Conservation (phyloP, 2,113 vertebrate species). For the Macroglossus sobrinus region DNA sequence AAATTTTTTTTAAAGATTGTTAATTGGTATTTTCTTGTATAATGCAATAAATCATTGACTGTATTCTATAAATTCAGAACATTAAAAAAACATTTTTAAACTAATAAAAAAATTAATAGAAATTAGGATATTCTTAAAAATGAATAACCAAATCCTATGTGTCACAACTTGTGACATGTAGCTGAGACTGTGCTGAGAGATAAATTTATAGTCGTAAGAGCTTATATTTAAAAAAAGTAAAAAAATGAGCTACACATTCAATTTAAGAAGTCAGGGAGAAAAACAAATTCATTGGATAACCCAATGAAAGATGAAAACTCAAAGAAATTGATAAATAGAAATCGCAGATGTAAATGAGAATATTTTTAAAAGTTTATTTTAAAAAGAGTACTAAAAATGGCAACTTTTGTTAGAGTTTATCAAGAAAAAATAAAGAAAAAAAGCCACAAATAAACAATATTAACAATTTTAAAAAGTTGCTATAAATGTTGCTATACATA, state of each 20-base stretch:
- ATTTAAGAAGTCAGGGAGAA: neutral
- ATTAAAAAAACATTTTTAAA: neutral
- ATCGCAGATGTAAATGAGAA: neutral
- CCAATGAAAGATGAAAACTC: neutral
- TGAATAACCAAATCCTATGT: neutral
- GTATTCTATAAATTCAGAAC: neutral
- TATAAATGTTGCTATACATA: neutral
- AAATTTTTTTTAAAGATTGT: neutral
- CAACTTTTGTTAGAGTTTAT: neutral
- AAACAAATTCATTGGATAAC: neutral
- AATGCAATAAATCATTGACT: neutral
- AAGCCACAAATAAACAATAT: neutral
- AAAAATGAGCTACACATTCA: neutral
- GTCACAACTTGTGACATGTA: neutral
- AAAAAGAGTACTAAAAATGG: neutral
- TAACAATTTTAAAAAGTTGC: neutral
- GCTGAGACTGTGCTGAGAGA: neutral
- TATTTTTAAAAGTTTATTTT: neutral
- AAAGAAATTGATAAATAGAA: neutral
- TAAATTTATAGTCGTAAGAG: neutral
- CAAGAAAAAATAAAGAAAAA: neutral
- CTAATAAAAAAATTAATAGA: constrained; percentile 9
- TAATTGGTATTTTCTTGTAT: constrained; percentile 5
- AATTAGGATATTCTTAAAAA: neutral
- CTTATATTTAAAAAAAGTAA: neutral